A percentile compares a stretch with the other conserved stretches of the same genome.
These are phyloP conservation scores for Andricus grossulariae DNA, from an alignment of 1,140 invertebrate species.

Conservation along the genomic window DNA sequence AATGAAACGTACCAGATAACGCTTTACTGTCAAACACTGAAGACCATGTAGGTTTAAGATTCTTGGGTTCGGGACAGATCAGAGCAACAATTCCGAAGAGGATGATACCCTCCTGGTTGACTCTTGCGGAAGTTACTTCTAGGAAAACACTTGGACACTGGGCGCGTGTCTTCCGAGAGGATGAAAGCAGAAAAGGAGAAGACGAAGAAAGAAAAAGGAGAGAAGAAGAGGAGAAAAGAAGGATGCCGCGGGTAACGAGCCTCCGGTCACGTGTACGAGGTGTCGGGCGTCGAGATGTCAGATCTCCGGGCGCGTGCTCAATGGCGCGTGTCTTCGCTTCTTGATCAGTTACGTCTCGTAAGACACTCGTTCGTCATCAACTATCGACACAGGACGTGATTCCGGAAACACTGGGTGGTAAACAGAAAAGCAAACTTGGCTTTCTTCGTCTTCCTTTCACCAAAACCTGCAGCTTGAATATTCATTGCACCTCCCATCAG, in stretches of 20 bases:
- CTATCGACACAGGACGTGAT: slow-evolving; percentile 30
- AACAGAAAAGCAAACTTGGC: slow-evolving; percentile 6
- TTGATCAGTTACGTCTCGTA: slow-evolving; percentile 29
- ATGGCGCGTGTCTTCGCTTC: slow-evolving; percentile 33
- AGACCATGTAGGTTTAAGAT: too few species aligned
- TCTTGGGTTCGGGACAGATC: not conserved
- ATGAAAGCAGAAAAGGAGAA: slow-evolving; percentile 32
- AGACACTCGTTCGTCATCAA: slow-evolving; percentile 30
- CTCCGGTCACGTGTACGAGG: slow-evolving; percentile 72
- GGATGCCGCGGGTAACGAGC: slow-evolving; percentile 65
- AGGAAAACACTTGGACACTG: slow-evolving; percentile 64
- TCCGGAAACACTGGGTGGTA: slow-evolving; percentile 26
- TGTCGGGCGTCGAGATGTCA: slow-evolving; percentile 70
- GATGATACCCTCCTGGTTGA: not conserved
- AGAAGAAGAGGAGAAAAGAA: slow-evolving; percentile 43
- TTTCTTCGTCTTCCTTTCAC: not conserved
- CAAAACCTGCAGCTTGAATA: too few species aligned
- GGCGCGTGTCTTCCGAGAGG: slow-evolving; percentile 25
- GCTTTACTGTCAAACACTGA: too few species aligned
- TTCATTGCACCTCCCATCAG: too few species aligned
- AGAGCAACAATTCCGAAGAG: not conserved
- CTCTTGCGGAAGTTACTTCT: slow-evolving; percentile 32
- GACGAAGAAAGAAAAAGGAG: slow-evolving; percentile 31
- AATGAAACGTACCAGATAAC: too few species aligned
- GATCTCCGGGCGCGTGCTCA: slow-evolving; percentile 49